Base-by-base conservation (phyloP, 2,113 vertebrate genomes). In the Pterocles orientalis region DNA sequence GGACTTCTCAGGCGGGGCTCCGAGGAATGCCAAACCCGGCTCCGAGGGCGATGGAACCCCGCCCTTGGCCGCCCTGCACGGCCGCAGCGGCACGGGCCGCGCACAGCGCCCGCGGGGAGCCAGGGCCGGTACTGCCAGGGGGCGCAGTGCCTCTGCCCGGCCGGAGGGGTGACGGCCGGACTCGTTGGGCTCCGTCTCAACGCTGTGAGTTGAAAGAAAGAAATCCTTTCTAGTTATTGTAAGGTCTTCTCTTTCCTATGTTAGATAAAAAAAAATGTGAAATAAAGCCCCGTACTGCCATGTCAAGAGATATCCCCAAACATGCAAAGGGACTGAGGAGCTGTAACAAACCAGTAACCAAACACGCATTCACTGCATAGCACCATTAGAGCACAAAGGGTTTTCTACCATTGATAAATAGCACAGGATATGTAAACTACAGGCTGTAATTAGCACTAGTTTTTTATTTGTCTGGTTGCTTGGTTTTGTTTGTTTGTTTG, bases 121-220 rank as follows among this genome's bases (percentile, higher is more conserved):
- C 36, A 36, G 36, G 36, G 36, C 41, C 41, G 13, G 18, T 7
- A 23, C 58, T 95, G 4, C 18, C 88, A 97, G 96, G 56, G 48
- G 96, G 96, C 88, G 96, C 82, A 72, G 82, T 21, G n/a, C 6
- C 51, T 31, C 13, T 12, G 82, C 47, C n/a, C 31, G 12, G 0
- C 21, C 9, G 33, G 3, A 9, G 18, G 1, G 1, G 6, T 17
- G 1, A 14, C 34, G 1, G 3, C 7, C 7, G 7, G 8, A 18
- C 26, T 18, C 1, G 2, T 4, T 12, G 54, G 4, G 70, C 78
- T 45, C 13, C 43, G 1, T 1, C 56, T 21, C 31, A 34, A 4
- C 18, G 0, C 4, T 39, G 34, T 7, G 17, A 18, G 16, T 11
- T 14, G 41, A 14, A 41, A 14, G 41, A 12, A 45, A 1, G 1